Percentiles rank a stretch among this genome's conserved stretches.
These are phyloP conservation scores for Ophioninae sp. DNA, from an alignment of 2,888 invertebrate genomes.

Conservation along the genomic window DNA sequence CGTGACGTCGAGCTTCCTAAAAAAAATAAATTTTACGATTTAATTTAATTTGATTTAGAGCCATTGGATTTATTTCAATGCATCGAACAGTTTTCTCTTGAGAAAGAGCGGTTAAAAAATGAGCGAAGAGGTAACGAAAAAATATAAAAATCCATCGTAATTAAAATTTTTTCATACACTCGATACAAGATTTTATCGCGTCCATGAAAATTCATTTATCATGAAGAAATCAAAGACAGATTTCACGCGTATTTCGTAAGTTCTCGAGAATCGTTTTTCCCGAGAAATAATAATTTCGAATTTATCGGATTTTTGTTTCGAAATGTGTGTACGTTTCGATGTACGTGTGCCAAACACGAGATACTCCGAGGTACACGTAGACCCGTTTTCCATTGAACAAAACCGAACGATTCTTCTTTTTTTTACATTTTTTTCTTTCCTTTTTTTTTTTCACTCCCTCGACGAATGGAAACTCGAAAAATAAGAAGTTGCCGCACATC, in stretches of 20 bases:
- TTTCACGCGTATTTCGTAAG: neutral
- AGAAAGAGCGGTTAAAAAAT: no score
- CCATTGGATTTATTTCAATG: no score
- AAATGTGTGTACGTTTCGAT: neutral
- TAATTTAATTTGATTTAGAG: no score
- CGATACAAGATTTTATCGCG: no score
- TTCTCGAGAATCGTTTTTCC: neutral
- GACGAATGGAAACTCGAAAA: conserved; percentile 29
- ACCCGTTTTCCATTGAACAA: conserved; percentile 10
- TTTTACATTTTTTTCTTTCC: neutral
- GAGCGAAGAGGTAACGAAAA: no score
- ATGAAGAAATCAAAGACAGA: neutral
- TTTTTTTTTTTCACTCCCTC: conserved; percentile 1
- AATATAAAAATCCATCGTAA: no score
- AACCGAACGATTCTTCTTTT: neutral
- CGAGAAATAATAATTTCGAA: neutral
- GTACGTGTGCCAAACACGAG: conserved; percentile 14
- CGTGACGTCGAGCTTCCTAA: no score
- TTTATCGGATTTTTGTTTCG: neutral
- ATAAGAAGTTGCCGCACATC: conserved; percentile 22
- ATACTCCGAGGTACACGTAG: conserved; percentile 2
- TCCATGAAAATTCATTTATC: neutral
- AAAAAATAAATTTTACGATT: no score
- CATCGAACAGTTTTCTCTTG: no score
- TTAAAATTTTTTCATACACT: no score